Evolutionary conservation across 2,113 vertebrate genomes (phyloP).

Genomic region (Myrmecophaga tridactyla): DNA sequence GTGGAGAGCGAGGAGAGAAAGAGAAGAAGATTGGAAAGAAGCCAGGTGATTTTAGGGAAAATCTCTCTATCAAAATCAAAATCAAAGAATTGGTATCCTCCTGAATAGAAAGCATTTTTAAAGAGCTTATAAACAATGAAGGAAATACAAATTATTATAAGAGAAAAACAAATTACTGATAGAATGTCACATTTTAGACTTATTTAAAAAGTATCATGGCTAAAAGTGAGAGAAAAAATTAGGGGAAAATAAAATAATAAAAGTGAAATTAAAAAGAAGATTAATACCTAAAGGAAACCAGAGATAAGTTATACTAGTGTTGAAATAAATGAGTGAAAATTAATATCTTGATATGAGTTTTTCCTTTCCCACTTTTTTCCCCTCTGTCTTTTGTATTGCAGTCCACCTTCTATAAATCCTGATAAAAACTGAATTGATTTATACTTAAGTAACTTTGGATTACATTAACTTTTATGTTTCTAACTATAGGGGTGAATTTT

Average conservation of each 20-base stretch:
- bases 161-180: background rate
- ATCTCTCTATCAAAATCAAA: background rate
- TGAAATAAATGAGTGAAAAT: constrained; percentile 25
- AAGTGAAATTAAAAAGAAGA: constrained; percentile 11
- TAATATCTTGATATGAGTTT: background rate
- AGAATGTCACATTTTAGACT: background rate
- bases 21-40: background rate
- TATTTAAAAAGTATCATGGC: background rate
- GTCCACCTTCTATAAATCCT: background rate
- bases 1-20: background rate
- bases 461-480: background rate
- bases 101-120: background rate
- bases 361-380: background rate
- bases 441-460: background rate
- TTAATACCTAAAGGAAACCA: background rate
- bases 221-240: background rate
- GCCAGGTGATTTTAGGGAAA: background rate
- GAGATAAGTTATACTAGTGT: background rate
- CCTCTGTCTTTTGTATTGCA: background rate
- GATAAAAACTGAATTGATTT: constrained; percentile 5
- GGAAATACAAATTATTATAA: background rate
- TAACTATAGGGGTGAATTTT: background rate
- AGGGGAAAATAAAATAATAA: background rate
- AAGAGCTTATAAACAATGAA: background rate
- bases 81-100: background rate